These are phyloP conservation scores for Metopolophium dirhodum DNA, from an alignment of 1,140 invertebrate species.

Conservation along the genomic window DNA sequence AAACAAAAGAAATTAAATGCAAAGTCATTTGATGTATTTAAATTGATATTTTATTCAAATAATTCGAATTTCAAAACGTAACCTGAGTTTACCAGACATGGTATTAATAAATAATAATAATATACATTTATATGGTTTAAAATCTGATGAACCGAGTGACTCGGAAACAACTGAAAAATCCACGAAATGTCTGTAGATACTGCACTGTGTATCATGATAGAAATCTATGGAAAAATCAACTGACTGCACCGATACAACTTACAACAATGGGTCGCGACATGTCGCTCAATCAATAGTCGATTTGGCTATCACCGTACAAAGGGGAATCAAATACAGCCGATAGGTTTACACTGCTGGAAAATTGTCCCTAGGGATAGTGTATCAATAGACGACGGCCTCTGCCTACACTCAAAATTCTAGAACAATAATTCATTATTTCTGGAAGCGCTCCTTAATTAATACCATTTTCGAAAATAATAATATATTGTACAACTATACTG, in stretches of 20 bases:
- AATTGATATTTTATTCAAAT: not conserved
- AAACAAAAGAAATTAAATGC: slow-evolving; percentile 25
- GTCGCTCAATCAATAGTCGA: not conserved
- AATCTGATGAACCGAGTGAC: not conserved
- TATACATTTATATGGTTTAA: not conserved
- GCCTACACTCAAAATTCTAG: not conserved
- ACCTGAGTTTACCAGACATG: not conserved
- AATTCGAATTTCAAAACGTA: not conserved
- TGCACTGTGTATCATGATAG: not conserved
- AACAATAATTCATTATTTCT: not conserved
- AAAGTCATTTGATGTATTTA: not conserved
- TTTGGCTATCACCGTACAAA: not conserved
- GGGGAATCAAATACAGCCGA: not conserved
- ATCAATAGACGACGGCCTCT: not conserved
- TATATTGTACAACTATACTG: not conserved
- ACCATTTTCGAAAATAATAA: not conserved
- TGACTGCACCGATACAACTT: not conserved
- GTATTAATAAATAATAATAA: not conserved
- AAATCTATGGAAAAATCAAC: not conserved
- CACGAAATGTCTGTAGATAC: not conserved
- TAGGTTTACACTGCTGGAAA: not conserved
- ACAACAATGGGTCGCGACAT: not conserved
- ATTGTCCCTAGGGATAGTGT: not conserved
- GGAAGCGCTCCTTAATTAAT: not conserved
- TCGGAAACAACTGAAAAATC: not conserved